Base-by-base conservation (phyloP, 1,140 invertebrate genomes). In the Gryllus bimaculatus region DNA sequence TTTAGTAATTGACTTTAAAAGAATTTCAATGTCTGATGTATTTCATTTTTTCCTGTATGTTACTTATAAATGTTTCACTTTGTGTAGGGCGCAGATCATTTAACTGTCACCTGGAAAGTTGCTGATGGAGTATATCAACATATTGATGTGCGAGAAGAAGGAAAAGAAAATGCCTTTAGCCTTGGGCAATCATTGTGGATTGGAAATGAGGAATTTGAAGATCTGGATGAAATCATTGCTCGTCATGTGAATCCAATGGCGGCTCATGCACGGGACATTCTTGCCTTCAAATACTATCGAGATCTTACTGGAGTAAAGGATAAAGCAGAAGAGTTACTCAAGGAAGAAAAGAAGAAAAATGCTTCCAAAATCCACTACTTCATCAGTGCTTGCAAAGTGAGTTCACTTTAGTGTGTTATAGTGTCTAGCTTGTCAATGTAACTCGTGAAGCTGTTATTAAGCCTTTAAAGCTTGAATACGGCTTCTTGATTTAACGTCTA, bases 81-180 rank as follows among this genome's bases (percentile, higher is more conserved):
- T 77, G 76, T 77, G 73, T 80, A 93, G 89, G 97, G 97, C 74
- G 90, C 92, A 4, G 95, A 99, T 86, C 97, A 99, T 86, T 86
- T 99, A 75, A 99, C 98, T 0, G 95, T 98, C 0, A 99, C 98
- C 0, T 99, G 98, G 98, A 99, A 99, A 86, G 97, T 99, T 0
- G 90, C 94, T 8, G 95, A 98, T 76, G 92, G 92, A 18, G 94
- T 99, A 80, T 95, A 95, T 84, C 96, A 99, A 85, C 97, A 99
- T 85, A 96, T 99, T 78, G 96, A 98, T 84, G 92, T 99, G 0
- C 87, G 91, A 47, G 98, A 99, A 87, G 93, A 98, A 85, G 96
- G 96, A 12, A 99, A 99, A 88, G 94, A 96, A 83, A 99, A 99
- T 85, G 93, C 93, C 0, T 99, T 99, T 84, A 97, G 96, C 74